These are phyloP conservation scores for Chaetura pelagica DNA, from an alignment of 2,113 vertebrate species.

Conservation along the genomic window DNA sequence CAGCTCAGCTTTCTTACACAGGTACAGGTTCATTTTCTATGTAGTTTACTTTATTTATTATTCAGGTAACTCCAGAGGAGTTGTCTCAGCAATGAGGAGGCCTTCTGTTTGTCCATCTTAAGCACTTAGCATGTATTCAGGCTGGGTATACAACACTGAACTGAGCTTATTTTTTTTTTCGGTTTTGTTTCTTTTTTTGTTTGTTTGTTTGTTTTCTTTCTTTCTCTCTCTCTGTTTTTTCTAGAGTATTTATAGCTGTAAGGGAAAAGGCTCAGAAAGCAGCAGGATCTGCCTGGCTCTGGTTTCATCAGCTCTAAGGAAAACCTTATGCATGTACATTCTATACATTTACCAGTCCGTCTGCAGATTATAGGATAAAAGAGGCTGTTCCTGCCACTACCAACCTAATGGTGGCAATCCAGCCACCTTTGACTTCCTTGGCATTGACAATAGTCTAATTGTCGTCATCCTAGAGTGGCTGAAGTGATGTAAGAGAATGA, in stretches of 20 bases:
- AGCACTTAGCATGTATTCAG: not conserved
- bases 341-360: not conserved
- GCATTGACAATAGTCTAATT: not conserved
- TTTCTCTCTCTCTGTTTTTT: rapidly evolving
- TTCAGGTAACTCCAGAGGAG: not conserved
- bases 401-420: not conserved
- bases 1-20: not conserved
- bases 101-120: not conserved
- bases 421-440: not conserved
- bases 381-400: not conserved
- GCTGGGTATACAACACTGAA: not conserved
- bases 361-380: not conserved
- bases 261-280: not conserved
- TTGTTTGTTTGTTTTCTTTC: not conserved
- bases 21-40: not conserved
- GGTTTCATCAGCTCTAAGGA: not conserved
- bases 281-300: not conserved
- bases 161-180: not conserved
- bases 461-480: not conserved
- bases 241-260: not conserved
- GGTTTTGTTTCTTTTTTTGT: too few species aligned
- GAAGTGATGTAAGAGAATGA: not conserved
- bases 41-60: not conserved
- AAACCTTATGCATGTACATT: not conserved
- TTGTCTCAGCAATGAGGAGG: not conserved